A percentile compares a stretch with the other conserved stretches of the same genome.
These are phyloP conservation scores for Zaprionus lineosus DNA, from an alignment of 2,888 invertebrate species.

Conservation along the genomic window DNA sequence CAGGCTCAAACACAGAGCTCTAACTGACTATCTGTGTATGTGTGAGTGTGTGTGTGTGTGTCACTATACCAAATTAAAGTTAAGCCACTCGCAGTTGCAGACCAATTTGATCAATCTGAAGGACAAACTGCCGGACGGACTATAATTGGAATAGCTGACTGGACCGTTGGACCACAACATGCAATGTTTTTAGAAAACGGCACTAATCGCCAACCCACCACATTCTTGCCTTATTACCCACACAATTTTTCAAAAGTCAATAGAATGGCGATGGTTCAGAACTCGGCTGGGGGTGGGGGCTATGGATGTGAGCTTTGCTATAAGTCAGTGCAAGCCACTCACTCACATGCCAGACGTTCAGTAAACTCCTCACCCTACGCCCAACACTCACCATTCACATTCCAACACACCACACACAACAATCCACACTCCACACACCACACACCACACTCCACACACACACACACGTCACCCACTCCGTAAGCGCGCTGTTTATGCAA, in stretches of 20 bases:
- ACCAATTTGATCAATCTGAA: conserved; percentile 34
- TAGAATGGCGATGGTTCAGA: no score
- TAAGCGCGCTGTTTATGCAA: conserved; percentile 52
- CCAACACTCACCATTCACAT: no score
- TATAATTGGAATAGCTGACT: neutral
- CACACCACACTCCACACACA: neutral
- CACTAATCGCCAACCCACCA: no score
- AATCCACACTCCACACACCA: conserved; percentile 1
- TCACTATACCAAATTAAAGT: conserved; percentile 1
- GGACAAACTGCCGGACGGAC: neutral
- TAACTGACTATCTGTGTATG: neutral
- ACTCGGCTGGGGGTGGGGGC: no score
- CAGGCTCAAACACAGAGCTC: neutral
- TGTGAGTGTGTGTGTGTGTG: neutral
- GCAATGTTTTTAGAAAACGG: no score
- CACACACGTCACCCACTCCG: neutral
- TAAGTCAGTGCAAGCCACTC: no score
- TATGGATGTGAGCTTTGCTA: no score
- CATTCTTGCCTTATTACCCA: no score
- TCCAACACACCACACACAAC: neutral
- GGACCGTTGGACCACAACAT: neutral
- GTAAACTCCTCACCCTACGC: no score
- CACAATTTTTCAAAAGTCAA: no score
- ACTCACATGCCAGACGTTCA: no score
- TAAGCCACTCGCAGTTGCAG: conserved; percentile 10